phyloP scores from a whole-genome alignment of 2,797 vertebrate species.

The Hippoglossus hippoglossus region DNA sequence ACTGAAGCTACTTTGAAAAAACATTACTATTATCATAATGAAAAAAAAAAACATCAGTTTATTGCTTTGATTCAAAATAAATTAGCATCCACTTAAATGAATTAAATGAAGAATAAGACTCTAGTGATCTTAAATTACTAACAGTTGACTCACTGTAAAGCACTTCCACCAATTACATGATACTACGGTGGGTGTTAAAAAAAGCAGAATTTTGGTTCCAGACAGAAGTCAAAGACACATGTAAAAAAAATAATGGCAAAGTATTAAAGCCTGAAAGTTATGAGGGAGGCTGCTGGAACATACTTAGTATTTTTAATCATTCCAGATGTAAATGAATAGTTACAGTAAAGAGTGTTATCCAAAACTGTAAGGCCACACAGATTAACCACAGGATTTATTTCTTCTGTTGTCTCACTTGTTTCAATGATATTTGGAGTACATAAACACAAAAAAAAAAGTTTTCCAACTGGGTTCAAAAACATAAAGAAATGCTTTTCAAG shows the following conservation, averaged over 20 bases:
- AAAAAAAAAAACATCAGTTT: background rate
- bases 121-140: conserved; percentile 2
- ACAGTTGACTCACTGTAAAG: background rate
- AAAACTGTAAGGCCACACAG: background rate
- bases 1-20: conserved; percentile 18
- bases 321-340: conserved; percentile 2
- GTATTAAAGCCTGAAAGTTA: background rate
- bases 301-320: background rate
- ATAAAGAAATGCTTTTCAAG: conserved; percentile 37
- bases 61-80: background rate
- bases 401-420: conserved; percentile 8
- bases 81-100: too few species aligned
- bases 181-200: background rate
- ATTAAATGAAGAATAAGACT: background rate
- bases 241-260: background rate
- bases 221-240: conserved; percentile 9
- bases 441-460: background rate
- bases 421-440: conserved; percentile 22
- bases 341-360: conserved; percentile 14
- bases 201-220: background rate
- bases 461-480: background rate
- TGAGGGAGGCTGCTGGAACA: background rate
- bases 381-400: conserved; percentile 1
- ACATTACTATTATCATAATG: background rate
- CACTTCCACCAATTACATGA: conserved; percentile 9